Evolutionary conservation across 2,888 invertebrate genomes (phyloP), one percentile per base, ranked within the genome.

Genomic region (Pollenia griseotomentosa): DNA sequence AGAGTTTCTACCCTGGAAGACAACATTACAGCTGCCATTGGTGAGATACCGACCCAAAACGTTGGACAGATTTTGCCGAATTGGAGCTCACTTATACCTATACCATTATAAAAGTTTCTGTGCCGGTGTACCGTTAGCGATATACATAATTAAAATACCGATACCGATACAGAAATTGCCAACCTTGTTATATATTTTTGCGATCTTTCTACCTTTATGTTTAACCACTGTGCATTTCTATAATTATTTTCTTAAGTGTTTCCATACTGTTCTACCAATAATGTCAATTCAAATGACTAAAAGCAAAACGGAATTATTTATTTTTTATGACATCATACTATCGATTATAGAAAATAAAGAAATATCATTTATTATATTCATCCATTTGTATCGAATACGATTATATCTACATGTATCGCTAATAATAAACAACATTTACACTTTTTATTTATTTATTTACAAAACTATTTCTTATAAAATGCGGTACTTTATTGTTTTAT

Each of bases 271-370:
- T 42, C 44, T 40, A 48, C 14, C 66, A 61, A 59, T 82, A 33
- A 61, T 46, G 42, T 0, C 46, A 65, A 65, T 73, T 46, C 40
- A 55, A 59, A 10, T 51, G 16, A 57, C 48, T 23, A 40, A 40
- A 42, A 55, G 48, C 23, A 55, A 73, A 71, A 46, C 10, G 14
- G 44, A 23, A 40, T 48, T 65, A 65, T 44, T 83, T 42, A 78
- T 74, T 85, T 33, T 68, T 70, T 40, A 80, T 80, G 84, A 85
- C 74, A 75, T 84, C 84, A 85, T 70, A n/a, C 61, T 19, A 46
- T 12, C 53, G 66, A 14, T 68, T 79, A 40, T 66, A 79, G 59
- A 71, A 63, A 78, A 78, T 71, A 48, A 51, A 55, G 46, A 78
- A 65, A 78, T 78, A 78, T 57, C 46, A 16, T 68, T 46, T 53